These are phyloP conservation scores for Coptodon rendalli DNA, from an alignment of 2,113 vertebrate genomes.

Conservation along the genomic window DNA sequence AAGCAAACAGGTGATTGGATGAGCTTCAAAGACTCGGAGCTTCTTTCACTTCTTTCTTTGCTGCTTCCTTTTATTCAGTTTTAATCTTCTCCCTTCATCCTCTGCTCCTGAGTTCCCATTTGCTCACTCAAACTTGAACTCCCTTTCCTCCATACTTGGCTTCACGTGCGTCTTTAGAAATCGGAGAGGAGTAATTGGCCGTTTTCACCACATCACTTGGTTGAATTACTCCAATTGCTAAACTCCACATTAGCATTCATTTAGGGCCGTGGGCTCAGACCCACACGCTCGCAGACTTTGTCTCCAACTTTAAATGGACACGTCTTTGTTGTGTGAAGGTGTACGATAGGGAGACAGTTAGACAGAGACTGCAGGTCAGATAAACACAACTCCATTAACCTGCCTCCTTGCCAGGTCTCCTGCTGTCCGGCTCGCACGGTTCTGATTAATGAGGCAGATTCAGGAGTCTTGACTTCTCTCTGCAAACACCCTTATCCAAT, in stretches of 20 bases:
- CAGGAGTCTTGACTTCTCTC: constrained; percentile 31
- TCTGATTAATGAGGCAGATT: constrained; percentile 66
- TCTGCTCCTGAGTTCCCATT: neutral
- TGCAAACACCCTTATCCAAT: neutral
- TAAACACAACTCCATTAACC: constrained; percentile 59
- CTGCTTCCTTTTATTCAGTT: neutral
- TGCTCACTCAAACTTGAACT: neutral
- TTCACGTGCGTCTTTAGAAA: neutral
- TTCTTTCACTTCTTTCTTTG: neutral
- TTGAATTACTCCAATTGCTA: neutral
- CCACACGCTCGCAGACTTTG: neutral
- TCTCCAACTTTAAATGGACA: constrained; percentile 29
- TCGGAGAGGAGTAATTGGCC: neutral
- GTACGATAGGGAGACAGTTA: constrained; percentile 4
- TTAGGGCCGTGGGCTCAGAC: neutral
- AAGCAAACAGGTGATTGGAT: neutral
- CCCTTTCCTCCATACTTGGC: neutral
- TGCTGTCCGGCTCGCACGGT: constrained; percentile 29
- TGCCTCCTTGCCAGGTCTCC: constrained; percentile 17
- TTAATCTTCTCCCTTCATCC: neutral
- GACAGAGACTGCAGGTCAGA: constrained; percentile 29
- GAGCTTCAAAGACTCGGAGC: neutral
- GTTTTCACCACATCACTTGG: neutral
- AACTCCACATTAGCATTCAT: constrained; percentile 34
- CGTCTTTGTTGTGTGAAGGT: constrained; percentile 9